Conservation (phyloP, 2,113 vertebrate species). For the Calyptommatus sinebrachiatus region DNA sequence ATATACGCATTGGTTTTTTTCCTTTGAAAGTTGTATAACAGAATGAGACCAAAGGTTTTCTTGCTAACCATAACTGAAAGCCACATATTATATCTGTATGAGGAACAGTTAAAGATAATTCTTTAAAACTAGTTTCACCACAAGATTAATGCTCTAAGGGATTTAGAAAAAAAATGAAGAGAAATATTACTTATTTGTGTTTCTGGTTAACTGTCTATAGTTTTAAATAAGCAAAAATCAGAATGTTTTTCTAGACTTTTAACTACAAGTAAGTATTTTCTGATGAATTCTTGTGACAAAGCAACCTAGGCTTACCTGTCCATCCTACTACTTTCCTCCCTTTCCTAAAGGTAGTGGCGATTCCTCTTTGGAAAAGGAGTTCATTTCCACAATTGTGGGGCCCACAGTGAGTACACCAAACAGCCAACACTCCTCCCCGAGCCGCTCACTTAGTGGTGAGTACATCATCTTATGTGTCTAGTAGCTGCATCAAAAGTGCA, state of each 20-base stretch:
- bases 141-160: no score
- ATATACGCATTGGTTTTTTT: no score
- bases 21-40: not conserved
- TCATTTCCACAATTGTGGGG: constrained; percentile 81
- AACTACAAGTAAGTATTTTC: not conserved
- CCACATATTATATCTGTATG: no score
- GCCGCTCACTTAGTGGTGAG: constrained; percentile 89
- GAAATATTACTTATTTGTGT: not conserved
- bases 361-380: constrained; percentile 89
- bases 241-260: not conserved
- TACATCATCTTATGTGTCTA: constrained; percentile 13
- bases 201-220: no score
- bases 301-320: constrained; percentile 27
- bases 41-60: not conserved
- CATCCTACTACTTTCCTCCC: constrained; percentile 37
- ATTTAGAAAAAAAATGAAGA: no score
- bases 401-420: constrained; percentile 86
- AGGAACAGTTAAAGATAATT: no score
- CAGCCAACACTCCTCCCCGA: constrained; percentile 90
- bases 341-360: constrained; percentile 85
- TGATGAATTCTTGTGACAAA: not conserved
- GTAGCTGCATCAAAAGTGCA: not conserved
- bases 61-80: no score
- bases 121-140: no score
- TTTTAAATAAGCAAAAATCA: no score